Percentiles rank a stretch among this genome's conserved stretches.
phyloP scores from a whole-genome alignment of 2,113 vertebrate genomes.

The Aphelocoma coerulescens region DNA sequence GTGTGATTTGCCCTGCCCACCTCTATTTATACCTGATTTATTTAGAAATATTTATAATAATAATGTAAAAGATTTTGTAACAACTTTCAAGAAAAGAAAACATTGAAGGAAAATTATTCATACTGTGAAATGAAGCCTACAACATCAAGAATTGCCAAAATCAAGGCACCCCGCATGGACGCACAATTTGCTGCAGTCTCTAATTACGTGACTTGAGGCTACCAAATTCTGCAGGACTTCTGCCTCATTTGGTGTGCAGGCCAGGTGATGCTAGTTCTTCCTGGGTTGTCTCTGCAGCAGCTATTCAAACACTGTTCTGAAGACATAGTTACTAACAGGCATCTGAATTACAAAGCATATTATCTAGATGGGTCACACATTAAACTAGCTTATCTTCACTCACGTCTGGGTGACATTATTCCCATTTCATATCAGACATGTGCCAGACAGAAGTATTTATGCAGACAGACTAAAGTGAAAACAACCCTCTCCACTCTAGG shows the following conservation, averaged over 20 bases:
- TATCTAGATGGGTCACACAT: conserved; percentile 23
- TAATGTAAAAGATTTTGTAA: neutral
- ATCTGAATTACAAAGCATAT: neutral
- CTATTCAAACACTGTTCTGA: neutral
- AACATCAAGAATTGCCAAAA: neutral
- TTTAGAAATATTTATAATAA: neutral
- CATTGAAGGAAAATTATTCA: neutral
- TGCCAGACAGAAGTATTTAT: conserved; percentile 34
- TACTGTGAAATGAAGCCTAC: neutral
- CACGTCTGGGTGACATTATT: neutral
- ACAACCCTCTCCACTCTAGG: neutral
- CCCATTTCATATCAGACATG: conserved; percentile 22
- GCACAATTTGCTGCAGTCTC: neutral
- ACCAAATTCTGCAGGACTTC: neutral
- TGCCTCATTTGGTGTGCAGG: neutral
- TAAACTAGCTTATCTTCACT: conserved; percentile 25
- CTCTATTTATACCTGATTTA: neutral
- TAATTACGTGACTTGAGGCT: neutral
- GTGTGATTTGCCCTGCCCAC: neutral
- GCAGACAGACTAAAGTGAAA: neutral
- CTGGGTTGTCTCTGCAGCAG: neutral
- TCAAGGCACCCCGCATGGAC: neutral
- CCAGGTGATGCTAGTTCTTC: neutral
- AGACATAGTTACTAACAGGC: neutral
- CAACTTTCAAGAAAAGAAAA: neutral